These are phyloP conservation scores for Catotricha subobsoleta DNA, from an alignment of 2,888 invertebrate genomes.

Conservation along the genomic window DNA sequence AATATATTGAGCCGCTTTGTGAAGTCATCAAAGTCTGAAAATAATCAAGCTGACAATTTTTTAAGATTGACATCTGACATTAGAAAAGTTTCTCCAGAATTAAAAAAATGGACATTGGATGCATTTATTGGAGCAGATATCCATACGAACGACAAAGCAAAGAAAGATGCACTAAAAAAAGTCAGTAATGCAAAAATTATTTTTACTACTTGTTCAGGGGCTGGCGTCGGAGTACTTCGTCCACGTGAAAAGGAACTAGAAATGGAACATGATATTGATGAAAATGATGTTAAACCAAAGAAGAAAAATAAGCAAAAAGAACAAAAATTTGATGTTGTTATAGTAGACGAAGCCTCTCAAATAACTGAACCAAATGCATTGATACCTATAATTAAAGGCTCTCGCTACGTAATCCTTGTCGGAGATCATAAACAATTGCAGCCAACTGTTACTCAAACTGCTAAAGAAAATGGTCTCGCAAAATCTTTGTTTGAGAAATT, in stretches of 20 bases:
- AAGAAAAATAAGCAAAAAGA: not conserved
- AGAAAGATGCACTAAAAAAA: not conserved
- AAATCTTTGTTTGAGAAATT: not conserved
- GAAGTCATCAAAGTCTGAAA: not conserved
- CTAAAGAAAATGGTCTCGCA: not conserved
- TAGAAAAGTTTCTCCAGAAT: not conserved
- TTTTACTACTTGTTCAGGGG: not conserved
- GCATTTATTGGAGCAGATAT: not conserved
- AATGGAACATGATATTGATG: not conserved
- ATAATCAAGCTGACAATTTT: not conserved
- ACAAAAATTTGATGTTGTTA: not conserved
- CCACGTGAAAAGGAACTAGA: too few relatives aligned
- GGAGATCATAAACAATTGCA: not conserved
- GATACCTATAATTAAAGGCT: not conserved
- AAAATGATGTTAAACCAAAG: not conserved
- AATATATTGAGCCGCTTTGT: not conserved
- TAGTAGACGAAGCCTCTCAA: not conserved
- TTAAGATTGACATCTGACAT: not conserved
- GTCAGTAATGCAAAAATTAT: not conserved
- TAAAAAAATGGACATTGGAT: not conserved
- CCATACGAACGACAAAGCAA: not conserved
- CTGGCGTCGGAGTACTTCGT: not conserved
- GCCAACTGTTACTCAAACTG: not conserved
- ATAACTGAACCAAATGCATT: not conserved
- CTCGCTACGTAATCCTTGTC: not conserved